Evolutionary conservation across 2,888 invertebrate genomes (phyloP).

Genomic region (Tenthredo notha): DNA sequence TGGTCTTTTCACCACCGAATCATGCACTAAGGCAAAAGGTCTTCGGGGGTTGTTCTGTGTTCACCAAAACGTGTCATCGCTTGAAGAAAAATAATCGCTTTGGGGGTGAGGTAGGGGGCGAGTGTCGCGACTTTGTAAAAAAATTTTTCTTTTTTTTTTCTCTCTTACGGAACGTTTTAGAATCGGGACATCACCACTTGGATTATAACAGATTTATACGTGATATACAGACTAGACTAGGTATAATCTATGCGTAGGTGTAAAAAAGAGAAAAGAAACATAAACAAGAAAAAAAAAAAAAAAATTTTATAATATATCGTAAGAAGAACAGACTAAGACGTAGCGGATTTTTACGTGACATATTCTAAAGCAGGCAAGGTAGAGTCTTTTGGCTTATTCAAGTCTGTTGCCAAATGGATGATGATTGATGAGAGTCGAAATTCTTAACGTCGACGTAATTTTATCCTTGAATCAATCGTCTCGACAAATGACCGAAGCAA

Average conservation of each 20-base stretch:
- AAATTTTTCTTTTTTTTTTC: background rate
- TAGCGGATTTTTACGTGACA: constrained; percentile 53
- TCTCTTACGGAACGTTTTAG: background rate
- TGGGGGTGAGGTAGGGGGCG: background rate
- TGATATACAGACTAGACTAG: background rate
- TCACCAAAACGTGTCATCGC: constrained; percentile 63
- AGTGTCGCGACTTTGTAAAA: background rate
- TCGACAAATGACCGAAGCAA: background rate
- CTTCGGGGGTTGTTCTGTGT: background rate
- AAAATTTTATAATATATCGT: constrained; percentile 54
- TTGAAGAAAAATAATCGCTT: constrained; percentile 51
- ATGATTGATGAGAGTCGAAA: constrained; percentile 37
- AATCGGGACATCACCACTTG: background rate
- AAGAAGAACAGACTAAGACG: constrained; percentile 21
- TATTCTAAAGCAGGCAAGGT: constrained; percentile 48
- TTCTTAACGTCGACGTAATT: background rate
- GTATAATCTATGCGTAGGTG: constrained; percentile 5
- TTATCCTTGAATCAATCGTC: background rate
- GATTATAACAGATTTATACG: background rate
- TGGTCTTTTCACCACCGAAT: constrained; percentile 35
- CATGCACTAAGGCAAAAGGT: constrained; percentile 49
- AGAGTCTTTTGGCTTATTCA: constrained; percentile 46
- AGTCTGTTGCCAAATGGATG: background rate
- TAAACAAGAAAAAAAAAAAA: constrained; percentile 46
- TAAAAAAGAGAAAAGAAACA: constrained; percentile 56